Conservation (phyloP, 1,140 invertebrate species). For the Caerostris extrusa region DNA sequence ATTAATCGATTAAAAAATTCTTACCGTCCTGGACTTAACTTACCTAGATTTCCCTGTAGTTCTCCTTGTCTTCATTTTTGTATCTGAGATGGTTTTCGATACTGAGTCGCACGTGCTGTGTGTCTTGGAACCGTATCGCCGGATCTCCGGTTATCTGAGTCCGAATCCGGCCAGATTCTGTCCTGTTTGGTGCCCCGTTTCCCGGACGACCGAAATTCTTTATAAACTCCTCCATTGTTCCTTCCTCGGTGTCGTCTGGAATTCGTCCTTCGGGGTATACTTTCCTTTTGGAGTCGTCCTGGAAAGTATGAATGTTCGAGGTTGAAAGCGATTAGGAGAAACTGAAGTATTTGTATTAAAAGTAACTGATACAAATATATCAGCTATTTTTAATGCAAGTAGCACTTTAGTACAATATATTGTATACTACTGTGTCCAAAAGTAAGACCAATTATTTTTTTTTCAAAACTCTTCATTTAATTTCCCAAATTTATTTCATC, state of each 20-base stretch:
- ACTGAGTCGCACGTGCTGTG: constrained; percentile 76
- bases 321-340: too few relatives aligned
- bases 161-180: constrained; percentile 75
- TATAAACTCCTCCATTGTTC: constrained; percentile 55
- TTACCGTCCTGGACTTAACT: neutral
- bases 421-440: too few relatives aligned
- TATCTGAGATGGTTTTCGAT: constrained; percentile 78
- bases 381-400: too few relatives aligned
- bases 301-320: neutral
- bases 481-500: too few relatives aligned
- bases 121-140: constrained; percentile 78
- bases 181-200: constrained; percentile 77
- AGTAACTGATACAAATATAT: too few relatives aligned
- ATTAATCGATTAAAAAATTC: too few relatives aligned
- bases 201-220: constrained; percentile 77
- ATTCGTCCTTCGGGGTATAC: constrained; percentile 50
- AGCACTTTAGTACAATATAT: too few relatives aligned
- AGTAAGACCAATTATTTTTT: too few relatives aligned
- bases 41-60: constrained; percentile 76
- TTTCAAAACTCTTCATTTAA: too few relatives aligned
- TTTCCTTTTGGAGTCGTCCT: constrained; percentile 64
- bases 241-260: neutral
- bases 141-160: constrained; percentile 77
- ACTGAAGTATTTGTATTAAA: too few relatives aligned
- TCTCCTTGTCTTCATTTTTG: constrained; percentile 74